Conservation (phyloP, 1,140 invertebrate genomes). For the Marisa cornuarietis region DNA sequence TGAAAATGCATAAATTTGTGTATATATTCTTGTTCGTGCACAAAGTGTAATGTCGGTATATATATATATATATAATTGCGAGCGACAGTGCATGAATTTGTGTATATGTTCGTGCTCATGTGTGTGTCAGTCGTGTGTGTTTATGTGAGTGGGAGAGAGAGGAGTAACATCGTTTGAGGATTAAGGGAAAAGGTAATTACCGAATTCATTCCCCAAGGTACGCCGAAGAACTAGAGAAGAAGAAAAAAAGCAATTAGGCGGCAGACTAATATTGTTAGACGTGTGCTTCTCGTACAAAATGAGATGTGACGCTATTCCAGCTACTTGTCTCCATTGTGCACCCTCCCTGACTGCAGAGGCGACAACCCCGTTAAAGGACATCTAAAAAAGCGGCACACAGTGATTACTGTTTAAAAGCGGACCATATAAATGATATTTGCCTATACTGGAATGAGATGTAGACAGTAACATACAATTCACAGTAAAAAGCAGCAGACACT, state of each 20-base stretch:
- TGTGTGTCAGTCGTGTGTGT: not conserved
- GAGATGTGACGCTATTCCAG: not conserved
- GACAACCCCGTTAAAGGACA: too few species aligned
- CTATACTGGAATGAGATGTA: too few species aligned
- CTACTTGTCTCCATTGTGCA: not conserved
- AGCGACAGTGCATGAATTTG: not conserved
- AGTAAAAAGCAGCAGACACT: too few species aligned
- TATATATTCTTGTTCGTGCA: conserved; percentile 5
- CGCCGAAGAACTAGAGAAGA: not conserved
- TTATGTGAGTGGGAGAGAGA: not conserved
- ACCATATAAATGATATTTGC: too few species aligned
- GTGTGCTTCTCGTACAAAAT: not conserved
- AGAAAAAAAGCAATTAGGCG: not conserved
- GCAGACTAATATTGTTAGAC: not conserved
- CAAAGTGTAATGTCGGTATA: too few species aligned
- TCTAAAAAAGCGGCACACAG: too few species aligned
- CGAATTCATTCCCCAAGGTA: not conserved
- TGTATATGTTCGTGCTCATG: conserved; percentile 1
- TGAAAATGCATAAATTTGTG: not conserved
- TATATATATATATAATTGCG: too few species aligned
- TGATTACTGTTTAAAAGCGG: too few species aligned
- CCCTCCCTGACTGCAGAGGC: too few species aligned
- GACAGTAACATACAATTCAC: too few species aligned
- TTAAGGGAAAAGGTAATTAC: not conserved
- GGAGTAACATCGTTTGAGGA: not conserved